Conservation (phyloP, 2,797 vertebrate species). For the Muscicapa comitata region DNA sequence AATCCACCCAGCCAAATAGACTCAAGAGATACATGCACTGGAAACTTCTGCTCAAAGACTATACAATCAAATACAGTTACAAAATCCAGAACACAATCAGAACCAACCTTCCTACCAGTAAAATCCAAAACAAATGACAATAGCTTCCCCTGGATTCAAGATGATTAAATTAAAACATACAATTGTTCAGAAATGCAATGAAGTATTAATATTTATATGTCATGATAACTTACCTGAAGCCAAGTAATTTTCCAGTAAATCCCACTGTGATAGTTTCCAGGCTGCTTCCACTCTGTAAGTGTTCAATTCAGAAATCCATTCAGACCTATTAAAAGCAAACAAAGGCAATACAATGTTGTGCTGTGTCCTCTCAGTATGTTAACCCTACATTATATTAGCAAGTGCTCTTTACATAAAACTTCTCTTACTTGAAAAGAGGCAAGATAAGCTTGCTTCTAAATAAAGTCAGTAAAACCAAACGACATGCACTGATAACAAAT, state of each 20-base stretch:
- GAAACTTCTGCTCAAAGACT: neutral
- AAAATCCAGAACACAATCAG: neutral
- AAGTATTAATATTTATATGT: neutral
- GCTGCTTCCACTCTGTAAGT: constrained; percentile 96
- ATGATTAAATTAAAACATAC: neutral
- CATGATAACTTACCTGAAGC: constrained; percentile 80
- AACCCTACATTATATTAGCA: neutral
- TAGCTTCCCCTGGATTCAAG: neutral
- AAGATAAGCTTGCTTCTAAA: neutral
- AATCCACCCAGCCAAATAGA: neutral
- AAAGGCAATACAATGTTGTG: neutral
- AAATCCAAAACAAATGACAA: neutral
- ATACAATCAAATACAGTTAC: neutral
- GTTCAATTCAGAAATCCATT: constrained; percentile 95
- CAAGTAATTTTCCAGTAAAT: constrained; percentile 92
- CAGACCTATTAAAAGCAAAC: constrained; percentile 73
- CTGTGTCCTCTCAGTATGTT: neutral
- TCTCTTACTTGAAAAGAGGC: neutral
- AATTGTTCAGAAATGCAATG: neutral
- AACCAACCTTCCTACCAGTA: neutral
- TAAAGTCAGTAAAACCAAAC: neutral
- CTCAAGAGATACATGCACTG: neutral
- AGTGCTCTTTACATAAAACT: neutral
- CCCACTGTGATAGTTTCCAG: constrained; percentile 96
- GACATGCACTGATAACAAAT: neutral